These are phyloP conservation scores for Pseudocheirus occidentalis DNA, from an alignment of 2,797 vertebrate genomes.

Conservation along the genomic window DNA sequence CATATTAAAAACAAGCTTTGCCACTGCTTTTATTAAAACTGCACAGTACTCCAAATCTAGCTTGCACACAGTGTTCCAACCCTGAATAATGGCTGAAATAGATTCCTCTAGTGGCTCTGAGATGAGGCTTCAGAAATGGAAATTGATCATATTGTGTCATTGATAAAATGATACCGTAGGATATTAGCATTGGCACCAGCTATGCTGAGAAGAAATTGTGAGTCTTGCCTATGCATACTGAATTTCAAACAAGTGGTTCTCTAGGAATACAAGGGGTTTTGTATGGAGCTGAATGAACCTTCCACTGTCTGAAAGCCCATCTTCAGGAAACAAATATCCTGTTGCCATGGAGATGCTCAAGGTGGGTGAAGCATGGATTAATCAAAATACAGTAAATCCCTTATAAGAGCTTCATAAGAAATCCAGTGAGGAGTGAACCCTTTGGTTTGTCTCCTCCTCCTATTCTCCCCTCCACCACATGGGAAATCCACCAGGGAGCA, in stretches of 20 bases:
- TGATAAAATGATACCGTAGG: constrained; percentile 79
- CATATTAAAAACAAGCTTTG: constrained; percentile 41
- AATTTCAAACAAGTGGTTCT: constrained; percentile 83
- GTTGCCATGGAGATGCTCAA: constrained; percentile 86
- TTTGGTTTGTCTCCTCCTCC: constrained; percentile 75
- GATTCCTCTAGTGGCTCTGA: constrained; percentile 61
- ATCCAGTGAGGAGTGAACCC: constrained; percentile 79
- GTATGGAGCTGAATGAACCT: constrained; percentile 80
- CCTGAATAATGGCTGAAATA: constrained; percentile 58
- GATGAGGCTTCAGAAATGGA: constrained; percentile 69
- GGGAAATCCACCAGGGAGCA: constrained; percentile 79
- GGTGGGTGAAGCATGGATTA: constrained; percentile 87
- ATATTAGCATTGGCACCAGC: constrained; percentile 72
- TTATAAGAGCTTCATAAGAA: constrained; percentile 84
- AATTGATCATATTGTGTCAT: constrained; percentile 76
- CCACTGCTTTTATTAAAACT: constrained; percentile 1
- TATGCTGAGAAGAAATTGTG: constrained; percentile 76
- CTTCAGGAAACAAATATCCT: constrained; percentile 82
- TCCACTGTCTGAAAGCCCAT: constrained; percentile 82
- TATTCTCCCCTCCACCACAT: constrained; percentile 77
- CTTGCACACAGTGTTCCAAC: constrained; percentile 54
- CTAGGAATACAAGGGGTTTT: constrained; percentile 76
- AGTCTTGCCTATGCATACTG: constrained; percentile 80
- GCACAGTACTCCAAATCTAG: constrained; percentile 31
- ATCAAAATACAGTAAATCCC: constrained; percentile 88